phyloP scores from a whole-genome alignment of 2,113 vertebrate genomes.

The Plecotus auritus region DNA sequence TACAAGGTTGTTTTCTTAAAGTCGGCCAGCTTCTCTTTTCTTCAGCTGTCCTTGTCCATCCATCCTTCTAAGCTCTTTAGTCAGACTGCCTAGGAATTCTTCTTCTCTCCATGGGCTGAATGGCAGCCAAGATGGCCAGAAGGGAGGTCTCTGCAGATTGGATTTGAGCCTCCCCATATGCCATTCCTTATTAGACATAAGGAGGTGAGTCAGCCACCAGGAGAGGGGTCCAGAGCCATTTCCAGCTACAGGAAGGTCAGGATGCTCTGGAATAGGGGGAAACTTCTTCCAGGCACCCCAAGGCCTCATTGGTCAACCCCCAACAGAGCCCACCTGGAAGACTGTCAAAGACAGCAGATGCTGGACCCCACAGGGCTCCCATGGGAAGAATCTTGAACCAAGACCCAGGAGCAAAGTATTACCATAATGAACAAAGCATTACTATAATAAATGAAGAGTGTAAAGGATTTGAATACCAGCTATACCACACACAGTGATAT shows the following conservation, averaged over 20 bases:
- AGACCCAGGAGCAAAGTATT: neutral
- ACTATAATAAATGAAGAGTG: neutral
- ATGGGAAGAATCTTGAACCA: neutral
- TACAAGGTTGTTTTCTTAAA: neutral
- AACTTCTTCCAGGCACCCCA: neutral
- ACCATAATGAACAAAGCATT: neutral
- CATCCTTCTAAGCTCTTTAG: neutral
- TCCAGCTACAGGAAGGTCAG: neutral
- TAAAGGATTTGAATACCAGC: neutral
- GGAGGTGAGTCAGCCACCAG: neutral
- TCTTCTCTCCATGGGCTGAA: slow-evolving; percentile 6
- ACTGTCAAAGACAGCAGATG: neutral
- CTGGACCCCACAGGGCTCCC: neutral
- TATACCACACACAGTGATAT: neutral
- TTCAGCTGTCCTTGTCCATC: neutral
- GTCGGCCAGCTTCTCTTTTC: neutral
- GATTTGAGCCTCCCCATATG: neutral
- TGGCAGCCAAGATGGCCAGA: neutral
- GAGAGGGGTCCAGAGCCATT: neutral
- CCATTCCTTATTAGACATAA: slow-evolving; percentile 15
- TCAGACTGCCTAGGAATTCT: neutral
- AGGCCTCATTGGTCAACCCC: neutral
- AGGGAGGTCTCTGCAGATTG: slow-evolving; percentile 3
- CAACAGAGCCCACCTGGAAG: neutral
- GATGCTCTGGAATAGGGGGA: neutral